phyloP scores from a whole-genome alignment of 2,888 invertebrate species.

The Phyllotreta striolata region DNA sequence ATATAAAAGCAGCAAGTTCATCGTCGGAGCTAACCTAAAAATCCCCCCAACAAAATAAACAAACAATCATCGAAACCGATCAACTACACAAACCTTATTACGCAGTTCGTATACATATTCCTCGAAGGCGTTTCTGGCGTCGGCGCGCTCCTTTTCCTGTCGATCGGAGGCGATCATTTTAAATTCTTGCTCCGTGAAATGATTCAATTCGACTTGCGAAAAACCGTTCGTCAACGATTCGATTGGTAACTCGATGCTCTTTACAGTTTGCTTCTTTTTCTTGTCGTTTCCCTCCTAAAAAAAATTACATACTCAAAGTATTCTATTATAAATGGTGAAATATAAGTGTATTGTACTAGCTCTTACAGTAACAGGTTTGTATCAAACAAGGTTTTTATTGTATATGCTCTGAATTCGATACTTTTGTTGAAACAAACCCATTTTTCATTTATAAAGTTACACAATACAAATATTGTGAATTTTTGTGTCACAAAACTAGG shows the following conservation, averaged over 20 bases:
- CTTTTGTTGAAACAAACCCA: too few species aligned
- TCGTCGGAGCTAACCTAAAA: conserved; percentile 69
- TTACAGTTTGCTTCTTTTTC: conserved; percentile 81
- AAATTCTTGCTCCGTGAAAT: conserved; percentile 73
- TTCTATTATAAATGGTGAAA: not conserved
- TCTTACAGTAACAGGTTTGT: too few species aligned
- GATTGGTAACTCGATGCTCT: conserved; percentile 85
- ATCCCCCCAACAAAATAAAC: not conserved
- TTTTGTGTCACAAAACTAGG: too few species aligned
- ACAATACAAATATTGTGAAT: too few species aligned
- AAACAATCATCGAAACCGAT: not conserved
- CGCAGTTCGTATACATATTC: conserved; percentile 98
- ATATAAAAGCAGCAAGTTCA: conserved; percentile 75
- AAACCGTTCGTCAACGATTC: conserved; percentile 78
- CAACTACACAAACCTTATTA: conserved; percentile 65
- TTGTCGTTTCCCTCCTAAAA: conserved; percentile 67
- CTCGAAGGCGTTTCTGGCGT: conserved; percentile 96
- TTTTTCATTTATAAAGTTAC: too few species aligned
- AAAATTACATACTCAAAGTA: not conserved
- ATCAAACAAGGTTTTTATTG: too few species aligned
- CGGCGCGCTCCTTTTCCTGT: conserved; percentile 93
- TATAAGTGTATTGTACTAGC: too few species aligned
- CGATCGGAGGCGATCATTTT: conserved; percentile 74
- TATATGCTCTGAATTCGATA: too few species aligned
- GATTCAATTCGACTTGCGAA: conserved; percentile 74